Evolutionary conservation across 2,113 vertebrate species (phyloP).

Genomic region (Burhinus oedicnemus): DNA sequence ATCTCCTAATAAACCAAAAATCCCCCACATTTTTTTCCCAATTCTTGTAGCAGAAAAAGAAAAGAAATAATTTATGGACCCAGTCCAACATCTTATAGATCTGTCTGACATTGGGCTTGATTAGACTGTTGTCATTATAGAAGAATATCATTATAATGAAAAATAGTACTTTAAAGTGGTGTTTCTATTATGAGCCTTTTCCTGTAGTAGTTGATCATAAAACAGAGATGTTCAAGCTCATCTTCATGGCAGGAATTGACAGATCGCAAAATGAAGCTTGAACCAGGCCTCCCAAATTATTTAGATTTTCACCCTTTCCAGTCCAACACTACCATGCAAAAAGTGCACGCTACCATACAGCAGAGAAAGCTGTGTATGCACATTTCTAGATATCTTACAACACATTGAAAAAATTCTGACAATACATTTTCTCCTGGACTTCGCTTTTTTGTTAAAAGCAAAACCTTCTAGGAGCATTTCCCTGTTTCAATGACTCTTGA

Average conservation of each 20-base stretch:
- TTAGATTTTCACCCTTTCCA: neutral
- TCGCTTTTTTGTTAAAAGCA: neutral
- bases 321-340: neutral
- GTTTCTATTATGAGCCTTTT: neutral
- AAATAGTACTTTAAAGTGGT: slow-evolving; percentile 1
- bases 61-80: neutral
- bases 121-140: neutral
- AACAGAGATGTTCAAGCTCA: neutral
- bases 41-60: neutral
- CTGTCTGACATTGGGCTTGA: neutral
- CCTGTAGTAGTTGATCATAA: neutral
- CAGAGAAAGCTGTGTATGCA: neutral
- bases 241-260: neutral
- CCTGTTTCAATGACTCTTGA: neutral
- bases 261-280: neutral
- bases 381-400: neutral
- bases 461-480: neutral
- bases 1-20: neutral
- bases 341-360: accelerated
- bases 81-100: neutral
- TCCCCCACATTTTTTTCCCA: accelerated
- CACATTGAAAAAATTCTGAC: neutral
- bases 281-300: neutral
- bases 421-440: neutral
- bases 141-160: neutral